These are phyloP conservation scores for Teinopalpus imperialis DNA, from an alignment of 2,888 invertebrate genomes.

Conservation along the genomic window DNA sequence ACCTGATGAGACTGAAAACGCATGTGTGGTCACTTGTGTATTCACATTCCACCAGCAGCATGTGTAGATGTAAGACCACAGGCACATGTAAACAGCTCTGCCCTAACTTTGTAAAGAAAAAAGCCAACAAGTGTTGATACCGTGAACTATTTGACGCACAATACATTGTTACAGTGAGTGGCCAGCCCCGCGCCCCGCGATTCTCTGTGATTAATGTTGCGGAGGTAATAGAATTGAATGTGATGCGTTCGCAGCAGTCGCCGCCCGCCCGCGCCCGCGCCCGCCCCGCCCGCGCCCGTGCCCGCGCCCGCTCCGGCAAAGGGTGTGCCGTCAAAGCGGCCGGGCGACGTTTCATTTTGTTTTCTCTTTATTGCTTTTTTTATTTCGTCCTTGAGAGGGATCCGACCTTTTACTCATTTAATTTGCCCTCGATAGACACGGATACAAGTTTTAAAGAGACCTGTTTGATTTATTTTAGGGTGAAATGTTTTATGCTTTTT, in stretches of 20 bases:
- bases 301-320: neutral
- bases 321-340: neutral
- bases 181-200: neutral
- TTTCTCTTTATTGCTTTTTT: constrained; percentile 4
- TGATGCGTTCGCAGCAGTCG: constrained; percentile 29
- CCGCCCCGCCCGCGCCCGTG: constrained; percentile 31
- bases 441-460: neutral
- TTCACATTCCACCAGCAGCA: no score
- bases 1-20: no score
- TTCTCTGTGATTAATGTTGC: constrained; percentile 19
- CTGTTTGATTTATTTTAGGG: neutral
- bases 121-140: constrained; percentile 28
- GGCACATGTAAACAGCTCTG: no score
- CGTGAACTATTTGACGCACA: constrained; percentile 8
- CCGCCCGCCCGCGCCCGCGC: constrained; percentile 8
- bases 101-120: no score
- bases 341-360: neutral
- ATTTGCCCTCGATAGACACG: neutral
- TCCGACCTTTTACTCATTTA: neutral
- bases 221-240: constrained; percentile 21
- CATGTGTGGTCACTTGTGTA: no score
- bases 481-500: no score
- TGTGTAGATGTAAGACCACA: no score
- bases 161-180: neutral
- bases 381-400: neutral